Evolutionary conservation across 2,888 invertebrate genomes (phyloP).

Genomic region (Leuctra nigra): DNA sequence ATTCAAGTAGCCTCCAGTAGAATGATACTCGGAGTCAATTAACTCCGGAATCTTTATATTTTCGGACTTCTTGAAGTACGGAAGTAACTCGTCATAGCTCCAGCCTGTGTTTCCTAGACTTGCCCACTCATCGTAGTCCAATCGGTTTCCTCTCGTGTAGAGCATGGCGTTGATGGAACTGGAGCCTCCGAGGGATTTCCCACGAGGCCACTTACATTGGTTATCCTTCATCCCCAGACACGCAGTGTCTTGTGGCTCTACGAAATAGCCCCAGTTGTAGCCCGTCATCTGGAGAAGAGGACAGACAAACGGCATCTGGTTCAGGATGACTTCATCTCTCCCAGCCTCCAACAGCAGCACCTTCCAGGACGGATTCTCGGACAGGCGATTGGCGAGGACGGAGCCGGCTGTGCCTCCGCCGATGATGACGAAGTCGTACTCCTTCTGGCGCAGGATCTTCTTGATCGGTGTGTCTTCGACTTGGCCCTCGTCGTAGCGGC

Average conservation of each 20-base stretch:
- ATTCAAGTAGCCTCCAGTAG: slow-evolving; percentile 49
- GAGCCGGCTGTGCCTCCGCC: slow-evolving; percentile 6
- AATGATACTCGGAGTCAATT: slow-evolving; percentile 45
- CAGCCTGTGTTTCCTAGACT: too few species aligned
- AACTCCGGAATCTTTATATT: slow-evolving; percentile 48
- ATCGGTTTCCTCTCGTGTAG: slow-evolving; percentile 76
- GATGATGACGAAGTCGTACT: slow-evolving; percentile 8
- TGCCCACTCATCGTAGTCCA: too few species aligned
- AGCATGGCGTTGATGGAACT: slow-evolving; percentile 80
- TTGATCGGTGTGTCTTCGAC: neutral
- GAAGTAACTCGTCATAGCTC: slow-evolving; percentile 58
- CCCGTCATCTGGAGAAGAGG: slow-evolving; percentile 39
- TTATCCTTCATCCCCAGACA: too few species aligned
- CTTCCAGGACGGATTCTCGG: slow-evolving; percentile 9
- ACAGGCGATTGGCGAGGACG: slow-evolving; percentile 3
- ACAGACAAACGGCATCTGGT: slow-evolving; percentile 45
- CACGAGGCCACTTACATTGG: slow-evolving; percentile 63
- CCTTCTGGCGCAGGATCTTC: neutral
- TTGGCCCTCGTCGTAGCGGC: slow-evolving; percentile 6
- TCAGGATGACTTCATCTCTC: slow-evolving; percentile 42
- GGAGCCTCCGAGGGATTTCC: slow-evolving; percentile 74
- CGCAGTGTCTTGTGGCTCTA: slow-evolving; percentile 54
- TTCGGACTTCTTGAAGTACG: slow-evolving; percentile 75
- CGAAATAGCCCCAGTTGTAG: slow-evolving; percentile 65
- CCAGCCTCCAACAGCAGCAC: slow-evolving; percentile 45